Evolutionary conservation across 2,888 invertebrate species (phyloP), one percentile per base, ranked within the genome.

Genomic region (Terebella lapidaria): DNA sequence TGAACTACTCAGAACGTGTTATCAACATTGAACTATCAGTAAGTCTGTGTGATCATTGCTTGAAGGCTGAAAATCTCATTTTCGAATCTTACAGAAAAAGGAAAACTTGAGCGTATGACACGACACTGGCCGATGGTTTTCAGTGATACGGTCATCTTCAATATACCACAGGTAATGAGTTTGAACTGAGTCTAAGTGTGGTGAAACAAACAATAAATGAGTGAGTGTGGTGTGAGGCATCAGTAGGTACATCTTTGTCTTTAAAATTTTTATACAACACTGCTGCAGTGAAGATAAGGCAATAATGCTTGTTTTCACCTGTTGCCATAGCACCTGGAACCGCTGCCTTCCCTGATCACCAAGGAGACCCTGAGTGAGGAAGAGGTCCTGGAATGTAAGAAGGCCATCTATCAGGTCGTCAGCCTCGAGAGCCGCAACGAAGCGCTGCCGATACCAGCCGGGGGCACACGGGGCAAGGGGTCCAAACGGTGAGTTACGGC

Each of bases 351-450:
- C 5, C 81, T 92, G 54, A 87, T 94, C 71, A 86, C 89, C 0
- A 91, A 92, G 76, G 91, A 92, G 66, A 86, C 87, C 30, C 82
- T 95, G 64, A 87, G 88, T 0, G 89, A 91, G n/a, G 90, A 91
- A 2, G 93, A 95, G 72, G 87, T 92, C 24, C 84, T 90, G 25
- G 88, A 91, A 57, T 94, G 94, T 72, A 89, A 91, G 68, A 90
- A 89, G 74, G 88, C 91, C 15, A 88, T 95, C 60, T 88, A 89
- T 68, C 87, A 88, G 63, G 81, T 95, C 0, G 86, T 93, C 0
- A 87, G 86, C 10, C 86, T 91, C 80, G 94, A 94, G 79, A 86
- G 88, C 0, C 87, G 91, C 52, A 90, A 91, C 73, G 93, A 94
- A 73, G 84, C 89, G 42, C 84, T 94, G 0, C 87, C 90, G 1